phyloP scores from a whole-genome alignment of 30 jellyfish, hydroid and myxozoan genomes.

The Morbakka virulenta region DNA sequence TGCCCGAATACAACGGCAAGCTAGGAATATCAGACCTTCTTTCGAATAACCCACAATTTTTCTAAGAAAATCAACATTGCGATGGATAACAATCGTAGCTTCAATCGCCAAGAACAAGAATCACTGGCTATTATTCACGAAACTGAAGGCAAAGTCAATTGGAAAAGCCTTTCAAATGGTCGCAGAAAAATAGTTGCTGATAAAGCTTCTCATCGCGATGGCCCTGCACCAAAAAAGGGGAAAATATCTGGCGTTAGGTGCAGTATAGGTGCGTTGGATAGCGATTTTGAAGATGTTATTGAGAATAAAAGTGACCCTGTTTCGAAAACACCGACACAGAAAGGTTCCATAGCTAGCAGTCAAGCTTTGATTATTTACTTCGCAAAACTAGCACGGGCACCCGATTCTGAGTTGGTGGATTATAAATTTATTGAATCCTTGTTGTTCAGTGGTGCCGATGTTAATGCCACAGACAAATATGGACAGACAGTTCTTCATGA shows the following conservation, averaged over 20 bases:
- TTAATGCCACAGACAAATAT: constrained; percentile 63
- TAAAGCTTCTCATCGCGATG: constrained; percentile 60
- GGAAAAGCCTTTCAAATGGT: constrained; percentile 62
- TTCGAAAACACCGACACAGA: neutral
- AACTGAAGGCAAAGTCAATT: constrained; percentile 18
- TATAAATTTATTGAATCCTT: constrained; percentile 61
- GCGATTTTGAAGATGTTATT: constrained; percentile 43
- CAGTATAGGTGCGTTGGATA: constrained; percentile 50
- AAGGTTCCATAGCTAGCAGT: constrained; percentile 53
- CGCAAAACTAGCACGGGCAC: constrained; percentile 60
- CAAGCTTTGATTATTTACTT: constrained; percentile 61
- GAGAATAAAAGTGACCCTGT: neutral
- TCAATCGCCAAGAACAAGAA: too few relatives aligned
- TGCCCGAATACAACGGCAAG: too few relatives aligned
- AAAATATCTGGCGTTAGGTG: constrained; percentile 1
- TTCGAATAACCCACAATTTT: too few relatives aligned
- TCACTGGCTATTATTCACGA: too few relatives aligned
- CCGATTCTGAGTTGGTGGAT: constrained; percentile 60
- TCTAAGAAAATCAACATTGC: too few relatives aligned
- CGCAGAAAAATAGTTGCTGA: constrained; percentile 67
- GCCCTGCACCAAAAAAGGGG: constrained; percentile 68
- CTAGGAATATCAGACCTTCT: too few relatives aligned
- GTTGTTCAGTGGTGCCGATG: constrained; percentile 73
- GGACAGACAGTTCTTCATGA: constrained; percentile 93
- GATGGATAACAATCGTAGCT: too few relatives aligned